Evolutionary conservation across 2,113 vertebrate species (phyloP).

Genomic region (Misgurnus mizolepis): DNA sequence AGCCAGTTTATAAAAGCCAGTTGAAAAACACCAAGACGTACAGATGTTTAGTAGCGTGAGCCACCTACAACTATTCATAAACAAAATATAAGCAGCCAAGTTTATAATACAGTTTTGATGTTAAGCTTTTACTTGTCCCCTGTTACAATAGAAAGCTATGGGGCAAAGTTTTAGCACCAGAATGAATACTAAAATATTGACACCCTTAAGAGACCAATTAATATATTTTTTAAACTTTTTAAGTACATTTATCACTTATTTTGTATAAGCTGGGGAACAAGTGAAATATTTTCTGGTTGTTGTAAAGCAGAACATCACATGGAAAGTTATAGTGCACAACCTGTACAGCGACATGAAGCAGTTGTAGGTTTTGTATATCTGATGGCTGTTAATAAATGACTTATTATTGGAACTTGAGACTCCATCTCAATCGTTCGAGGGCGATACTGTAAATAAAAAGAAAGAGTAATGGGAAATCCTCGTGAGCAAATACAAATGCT

Average conservation of each 20-base stretch:
- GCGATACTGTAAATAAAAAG: conserved; percentile 17
- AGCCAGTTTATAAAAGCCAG: conserved; percentile 22
- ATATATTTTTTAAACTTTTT: too few relatives aligned
- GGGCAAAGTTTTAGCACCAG: not conserved
- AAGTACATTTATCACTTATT: too few relatives aligned
- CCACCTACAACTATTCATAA: not conserved
- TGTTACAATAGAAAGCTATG: not conserved
- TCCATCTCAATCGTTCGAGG: conserved; percentile 2
- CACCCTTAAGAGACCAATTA: too few relatives aligned
- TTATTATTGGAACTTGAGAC: conserved; percentile 21
- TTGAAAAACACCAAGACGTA: not conserved
- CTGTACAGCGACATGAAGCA: not conserved
- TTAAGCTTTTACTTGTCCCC: not conserved
- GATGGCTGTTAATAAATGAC: not conserved
- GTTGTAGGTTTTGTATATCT: not conserved
- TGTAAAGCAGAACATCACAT: not conserved
- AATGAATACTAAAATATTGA: not conserved
- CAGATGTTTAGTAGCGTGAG: not conserved
- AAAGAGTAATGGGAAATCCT: conserved; percentile 28
- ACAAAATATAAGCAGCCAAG: not conserved
- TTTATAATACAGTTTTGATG: not conserved
- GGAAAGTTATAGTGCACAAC: not conserved
- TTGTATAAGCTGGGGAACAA: not conserved
- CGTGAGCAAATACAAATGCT: not conserved
- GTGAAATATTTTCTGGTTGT: not conserved